Evolutionary conservation across 2,797 vertebrate genomes (phyloP).

Genomic region (Anolis apletophallus): DNA sequence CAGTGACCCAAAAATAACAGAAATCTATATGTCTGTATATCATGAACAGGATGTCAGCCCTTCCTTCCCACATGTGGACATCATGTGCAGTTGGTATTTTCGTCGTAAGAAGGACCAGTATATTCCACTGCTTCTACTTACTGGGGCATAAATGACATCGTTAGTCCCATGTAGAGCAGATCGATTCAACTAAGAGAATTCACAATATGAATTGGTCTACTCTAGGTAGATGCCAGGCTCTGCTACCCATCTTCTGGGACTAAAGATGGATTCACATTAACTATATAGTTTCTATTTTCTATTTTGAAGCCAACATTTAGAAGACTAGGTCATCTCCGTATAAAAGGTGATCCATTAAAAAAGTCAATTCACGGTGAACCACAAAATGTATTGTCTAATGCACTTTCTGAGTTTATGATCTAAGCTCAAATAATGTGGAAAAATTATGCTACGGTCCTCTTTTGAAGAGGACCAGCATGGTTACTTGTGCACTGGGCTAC

Average conservation of each 20-base stretch:
- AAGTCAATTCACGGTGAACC: not conserved
- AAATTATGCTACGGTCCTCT: constrained; percentile 31
- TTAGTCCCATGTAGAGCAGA: too few species aligned
- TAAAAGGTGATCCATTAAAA: not conserved
- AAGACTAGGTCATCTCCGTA: not conserved
- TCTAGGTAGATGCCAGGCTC: not conserved
- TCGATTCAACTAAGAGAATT: too few species aligned
- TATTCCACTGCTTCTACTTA: not conserved
- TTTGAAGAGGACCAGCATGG: not conserved
- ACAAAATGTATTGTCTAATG: not conserved
- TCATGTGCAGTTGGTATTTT: not conserved
- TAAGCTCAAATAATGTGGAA: constrained; percentile 51
- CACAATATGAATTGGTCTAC: too few species aligned
- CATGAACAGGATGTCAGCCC: not conserved
- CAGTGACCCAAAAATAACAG: too few species aligned
- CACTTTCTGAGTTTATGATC: not conserved
- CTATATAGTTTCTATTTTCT: not conserved
- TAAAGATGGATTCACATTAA: not conserved
- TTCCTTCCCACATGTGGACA: not conserved
- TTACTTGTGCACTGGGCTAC: too few species aligned
- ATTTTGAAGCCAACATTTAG: not conserved
- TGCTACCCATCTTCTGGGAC: not conserved
- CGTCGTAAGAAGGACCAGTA: not conserved
- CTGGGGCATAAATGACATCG: too few species aligned
- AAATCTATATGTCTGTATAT: not conserved